Evolutionary conservation across 2,888 invertebrate genomes (phyloP).

Genomic region (Nematopogon swammerdamellus): DNA sequence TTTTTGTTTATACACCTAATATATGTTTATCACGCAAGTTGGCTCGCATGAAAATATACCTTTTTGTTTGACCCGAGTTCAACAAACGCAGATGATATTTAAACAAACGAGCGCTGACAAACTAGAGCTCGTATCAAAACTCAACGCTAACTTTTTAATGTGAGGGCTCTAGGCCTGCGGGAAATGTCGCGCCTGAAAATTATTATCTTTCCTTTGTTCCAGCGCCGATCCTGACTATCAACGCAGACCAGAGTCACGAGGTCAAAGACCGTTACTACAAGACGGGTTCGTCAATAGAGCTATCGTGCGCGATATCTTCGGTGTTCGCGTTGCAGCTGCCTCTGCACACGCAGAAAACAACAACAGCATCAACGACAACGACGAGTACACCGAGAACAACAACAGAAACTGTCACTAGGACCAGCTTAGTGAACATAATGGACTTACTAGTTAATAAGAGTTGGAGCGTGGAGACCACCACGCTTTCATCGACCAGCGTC

Average conservation of each 20-base stretch:
- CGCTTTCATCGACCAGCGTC: slow-evolving; percentile 28
- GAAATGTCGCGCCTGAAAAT: no score
- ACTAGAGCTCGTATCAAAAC: no score
- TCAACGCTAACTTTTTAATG: no score
- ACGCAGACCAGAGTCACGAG: slow-evolving; percentile 68
- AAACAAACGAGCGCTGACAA: no score
- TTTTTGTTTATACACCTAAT: no score
- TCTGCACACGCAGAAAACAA: slow-evolving; percentile 10
- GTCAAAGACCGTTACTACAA: slow-evolving; percentile 71
- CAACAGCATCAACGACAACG: slow-evolving; percentile 26
- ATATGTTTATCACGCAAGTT: no score
- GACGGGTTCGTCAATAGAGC: slow-evolving; percentile 69
- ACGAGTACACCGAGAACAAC: slow-evolving; percentile 24
- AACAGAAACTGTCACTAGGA: slow-evolving; percentile 33
- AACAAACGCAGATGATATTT: no score
- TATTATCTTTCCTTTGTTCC: no score
- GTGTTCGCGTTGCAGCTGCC: slow-evolving; percentile 27
- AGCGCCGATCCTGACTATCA: slow-evolving; percentile 70
- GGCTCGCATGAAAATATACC: no score
- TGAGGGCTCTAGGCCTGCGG: no score
- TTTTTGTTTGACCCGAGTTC: no score
- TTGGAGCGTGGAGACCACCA: slow-evolving; percentile 51
- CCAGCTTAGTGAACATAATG: slow-evolving; percentile 46
- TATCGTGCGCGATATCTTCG: slow-evolving; percentile 58
- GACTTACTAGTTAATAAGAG: slow-evolving; percentile 50